Percentiles rank a stretch among this genome's conserved stretches.
Conservation (phyloP, 2,113 vertebrate genomes). For the Ramphastos sulfuratus region DNA sequence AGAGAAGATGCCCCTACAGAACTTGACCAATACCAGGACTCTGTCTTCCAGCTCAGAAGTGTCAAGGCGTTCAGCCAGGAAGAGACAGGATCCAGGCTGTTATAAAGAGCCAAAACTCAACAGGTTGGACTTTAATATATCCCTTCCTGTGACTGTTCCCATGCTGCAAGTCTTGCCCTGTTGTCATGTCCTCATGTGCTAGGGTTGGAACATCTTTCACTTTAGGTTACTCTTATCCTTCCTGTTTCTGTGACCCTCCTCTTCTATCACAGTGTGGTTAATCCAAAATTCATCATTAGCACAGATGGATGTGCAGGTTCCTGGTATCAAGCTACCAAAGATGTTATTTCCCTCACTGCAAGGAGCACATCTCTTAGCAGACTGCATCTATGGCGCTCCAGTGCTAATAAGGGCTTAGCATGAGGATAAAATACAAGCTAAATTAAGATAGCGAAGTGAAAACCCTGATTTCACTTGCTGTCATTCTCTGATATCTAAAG, state of each 20-base stretch:
- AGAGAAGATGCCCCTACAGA: slow-evolving; percentile 50
- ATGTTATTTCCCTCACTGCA: neutral
- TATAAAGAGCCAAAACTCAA: slow-evolving; percentile 62
- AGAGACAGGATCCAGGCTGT: neutral
- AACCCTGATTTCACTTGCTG: neutral
- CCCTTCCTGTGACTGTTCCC: neutral
- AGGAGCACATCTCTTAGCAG: neutral
- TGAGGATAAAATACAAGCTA: neutral
- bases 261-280: neutral
- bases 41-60: neutral
- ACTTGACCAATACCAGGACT: slow-evolving; percentile 30
- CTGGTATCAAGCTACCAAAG: neutral
- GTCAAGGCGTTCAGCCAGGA: neutral
- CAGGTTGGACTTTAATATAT: slow-evolving; percentile 32
- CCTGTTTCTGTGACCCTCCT: neutral
- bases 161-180: neutral
- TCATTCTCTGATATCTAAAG: neutral
- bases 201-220: neutral
- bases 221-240: neutral
- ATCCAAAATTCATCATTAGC: neutral
- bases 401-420: neutral
- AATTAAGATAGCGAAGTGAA: neutral
- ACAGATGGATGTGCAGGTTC: neutral
- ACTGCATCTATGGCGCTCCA: neutral
- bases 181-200: neutral